Evolutionary conservation across 92 coral and sea anemone genomes (phyloP), one percentile per base, ranked within the genome.

Genomic region (Phenganax stokvisi): DNA sequence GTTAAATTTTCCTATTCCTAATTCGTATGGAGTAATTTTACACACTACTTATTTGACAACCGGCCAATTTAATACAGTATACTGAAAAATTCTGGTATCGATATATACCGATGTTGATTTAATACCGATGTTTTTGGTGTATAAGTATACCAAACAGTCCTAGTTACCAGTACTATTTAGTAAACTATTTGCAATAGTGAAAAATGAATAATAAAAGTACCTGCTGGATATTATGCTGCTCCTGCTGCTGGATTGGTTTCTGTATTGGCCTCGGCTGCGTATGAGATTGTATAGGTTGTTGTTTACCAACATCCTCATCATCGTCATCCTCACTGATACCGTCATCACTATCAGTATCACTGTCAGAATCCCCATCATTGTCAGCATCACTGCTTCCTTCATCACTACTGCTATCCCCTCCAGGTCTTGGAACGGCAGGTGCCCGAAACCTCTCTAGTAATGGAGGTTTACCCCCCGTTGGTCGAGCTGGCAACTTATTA

Each of bases 351-450:
- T 87, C 96, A 59, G 90, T 89, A 55, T 86, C 97, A 83, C 97
- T 89, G 16, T 87, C 92, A 51, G 88, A 85, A 20, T 83, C 97
- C 51, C 91, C 91, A 77, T 93, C 90, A 59, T 82, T 94, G 68
- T 87, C 87, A 70, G 96, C 91, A 55, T 87, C 85, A 69, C 91
- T 91, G 57, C 91, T 92, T 47, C 90, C 97, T 63, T 92, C 97
- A 79, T 92, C 98, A 80, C 98, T 94, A 65, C 96, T 92, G 59
- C 90, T 93, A 72, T 92, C 92, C 67, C 89, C 87, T 51, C 85
- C 89, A 64, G 85, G 89, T 11, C 74, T 79, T 47, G 74, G 44
- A 17, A 63, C 56, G 9, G 72, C 83, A 30, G 90, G 87, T 51
- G 85, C 89, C 10, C 90, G 85, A 82, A 94, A 94, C 4, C 96